Conservation (phyloP, 2,888 invertebrate genomes). For the Heteromyza rotundicornis region DNA sequence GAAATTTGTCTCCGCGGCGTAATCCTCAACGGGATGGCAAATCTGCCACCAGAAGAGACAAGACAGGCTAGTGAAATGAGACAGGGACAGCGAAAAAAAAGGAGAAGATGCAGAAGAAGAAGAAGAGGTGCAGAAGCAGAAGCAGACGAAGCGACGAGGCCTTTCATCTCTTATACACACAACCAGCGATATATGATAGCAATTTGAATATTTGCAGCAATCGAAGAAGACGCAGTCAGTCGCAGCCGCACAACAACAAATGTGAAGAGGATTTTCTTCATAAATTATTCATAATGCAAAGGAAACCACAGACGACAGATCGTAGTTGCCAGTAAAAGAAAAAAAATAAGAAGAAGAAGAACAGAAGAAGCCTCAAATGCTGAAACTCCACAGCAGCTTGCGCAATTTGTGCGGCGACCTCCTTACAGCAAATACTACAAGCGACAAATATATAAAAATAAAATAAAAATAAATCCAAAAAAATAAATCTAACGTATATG, state of each 20-base stretch:
- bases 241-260: no score
- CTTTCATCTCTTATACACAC: constrained; percentile 13
- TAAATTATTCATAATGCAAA: constrained; percentile 40
- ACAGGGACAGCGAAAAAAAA: no score
- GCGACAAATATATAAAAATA: no score
- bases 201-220: constrained; percentile 34
- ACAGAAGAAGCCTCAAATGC: constrained; percentile 1
- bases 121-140: no score
- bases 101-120: no score
- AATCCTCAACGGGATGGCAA: constrained; percentile 21
- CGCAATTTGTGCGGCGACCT: constrained; percentile 8
- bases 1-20: constrained; percentile 28
- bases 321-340: no score
- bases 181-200: constrained; percentile 28
- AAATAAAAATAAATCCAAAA: no score
- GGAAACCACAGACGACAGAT: constrained; percentile 19
- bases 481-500: no score
- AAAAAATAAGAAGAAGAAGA: constrained; percentile 1
- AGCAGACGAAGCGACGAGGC: background rate
- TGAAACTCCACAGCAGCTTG: background rate
- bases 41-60: constrained; percentile 14
- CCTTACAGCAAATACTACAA: no score
- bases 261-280: constrained; percentile 31
- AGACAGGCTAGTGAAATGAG: constrained; percentile 10
- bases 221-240: background rate